Evolutionary conservation across 2,113 vertebrate species (phyloP), one percentile per base, ranked within the genome.

Genomic region (Perca flavescens): DNA sequence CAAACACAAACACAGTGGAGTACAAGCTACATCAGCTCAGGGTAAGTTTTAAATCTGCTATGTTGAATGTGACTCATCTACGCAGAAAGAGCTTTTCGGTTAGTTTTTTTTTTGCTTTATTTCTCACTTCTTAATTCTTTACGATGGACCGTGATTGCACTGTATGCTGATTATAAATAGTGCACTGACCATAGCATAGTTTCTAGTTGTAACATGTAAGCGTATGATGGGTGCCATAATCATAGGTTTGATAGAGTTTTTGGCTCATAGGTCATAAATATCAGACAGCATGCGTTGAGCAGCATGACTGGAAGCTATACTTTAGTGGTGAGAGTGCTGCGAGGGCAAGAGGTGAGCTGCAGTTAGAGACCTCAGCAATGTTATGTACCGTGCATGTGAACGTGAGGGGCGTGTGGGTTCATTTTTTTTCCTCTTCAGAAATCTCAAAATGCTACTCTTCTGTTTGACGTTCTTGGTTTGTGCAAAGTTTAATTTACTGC

Each of bases 1-100:
- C 70, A 70, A 83, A 76, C 76, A 83, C 74, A 52, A 81, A 86
- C 66, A 82, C 65, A 87, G 84, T 89, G 92, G 92, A 94, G 87
- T 83, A 84, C 82, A 83, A 83, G 36, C 83, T 65, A n/a, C 83
- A 91, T 88, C 91, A 88, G 80, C 90, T 92, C 86, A 92, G 90
- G 95, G 95, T 95, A 85, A 93, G 94, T 93, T 67, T 70, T 3
- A 12, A n/a, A 36, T 52, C 49, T 69, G 17, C 11, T 16, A 1
- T 74, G 5, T 74, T 85, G 1, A 58, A 60, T 22, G 25, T 43
- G 10, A 21, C 34, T 54, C 14, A 77, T 75, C 21, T 14, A n/a
- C 80, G 16, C 31, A 81, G 19, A 53, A 40, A 63, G 3, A 64
- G 11, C 6, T 22, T 46, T 46, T 25, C 40, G 54, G 53, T n/a